Conservation (phyloP, 2,888 invertebrate species). For the Drosophila neotestacea region DNA sequence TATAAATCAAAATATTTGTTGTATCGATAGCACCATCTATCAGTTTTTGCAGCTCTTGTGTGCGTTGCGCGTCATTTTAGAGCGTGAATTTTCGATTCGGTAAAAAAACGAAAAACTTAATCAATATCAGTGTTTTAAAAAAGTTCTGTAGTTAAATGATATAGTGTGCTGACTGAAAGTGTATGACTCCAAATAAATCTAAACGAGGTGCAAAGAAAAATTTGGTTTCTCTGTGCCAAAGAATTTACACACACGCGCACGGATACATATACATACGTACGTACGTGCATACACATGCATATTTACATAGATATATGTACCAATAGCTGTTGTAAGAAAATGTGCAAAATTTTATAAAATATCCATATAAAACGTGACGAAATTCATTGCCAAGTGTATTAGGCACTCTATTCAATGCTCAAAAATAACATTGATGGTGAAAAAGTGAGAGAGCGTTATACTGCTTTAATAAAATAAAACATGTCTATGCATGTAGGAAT, state of each 20-base stretch:
- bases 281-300: neutral
- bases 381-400: slow-evolving; percentile 37
- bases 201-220: slow-evolving; percentile 45
- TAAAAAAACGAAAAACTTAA: slow-evolving; percentile 58
- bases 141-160: slow-evolving; percentile 16
- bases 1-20: too few species aligned
- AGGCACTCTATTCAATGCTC: slow-evolving; percentile 32
- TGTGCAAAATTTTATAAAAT: slow-evolving; percentile 71
- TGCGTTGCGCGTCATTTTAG: slow-evolving; percentile 64
- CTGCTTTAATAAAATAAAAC: slow-evolving; percentile 46
- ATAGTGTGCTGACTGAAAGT: slow-evolving; percentile 34
- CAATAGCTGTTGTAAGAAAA: slow-evolving; percentile 66
- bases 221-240: slow-evolving; percentile 67
- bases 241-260: slow-evolving; percentile 66
- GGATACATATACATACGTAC: slow-evolving; percentile 27
- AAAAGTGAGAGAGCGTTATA: slow-evolving; percentile 27
- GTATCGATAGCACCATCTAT: too few species aligned
- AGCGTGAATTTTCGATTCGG: slow-evolving; percentile 70
- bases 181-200: slow-evolving; percentile 27
- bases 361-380: slow-evolving; percentile 50
- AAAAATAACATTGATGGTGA: slow-evolving; percentile 27
- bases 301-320: slow-evolving; percentile 42
- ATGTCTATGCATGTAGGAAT: slow-evolving; percentile 51
- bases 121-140: slow-evolving; percentile 52
- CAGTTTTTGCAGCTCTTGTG: slow-evolving; percentile 24